Evolutionary conservation across 2,113 vertebrate genomes (phyloP).

Genomic region (Orthonyx spaldingii): DNA sequence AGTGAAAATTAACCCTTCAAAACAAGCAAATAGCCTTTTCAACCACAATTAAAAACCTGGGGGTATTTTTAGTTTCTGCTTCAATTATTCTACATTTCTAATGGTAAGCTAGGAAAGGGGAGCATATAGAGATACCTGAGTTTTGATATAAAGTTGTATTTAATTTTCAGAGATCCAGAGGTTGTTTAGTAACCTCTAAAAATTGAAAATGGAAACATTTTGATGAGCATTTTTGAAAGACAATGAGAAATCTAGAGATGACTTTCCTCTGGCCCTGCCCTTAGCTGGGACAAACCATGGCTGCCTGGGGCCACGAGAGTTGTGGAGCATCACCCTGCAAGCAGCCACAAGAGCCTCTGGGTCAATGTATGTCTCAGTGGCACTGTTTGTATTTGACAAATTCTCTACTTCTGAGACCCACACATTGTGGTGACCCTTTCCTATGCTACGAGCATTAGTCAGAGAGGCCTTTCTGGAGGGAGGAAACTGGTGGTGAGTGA

Average conservation of each 20-base stretch:
- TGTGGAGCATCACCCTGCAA: neutral
- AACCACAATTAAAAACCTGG: neutral
- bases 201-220: neutral
- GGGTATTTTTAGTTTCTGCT: neutral
- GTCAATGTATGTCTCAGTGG: rapidly evolving
- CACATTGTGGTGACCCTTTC: rapidly evolving
- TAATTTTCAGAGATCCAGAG: neutral
- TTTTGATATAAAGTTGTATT: neutral
- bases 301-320: neutral
- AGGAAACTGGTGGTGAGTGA: neutral
- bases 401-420: neutral
- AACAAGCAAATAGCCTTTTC: neutral
- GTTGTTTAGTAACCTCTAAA: neutral
- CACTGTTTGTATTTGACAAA: neutral
- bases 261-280: neutral
- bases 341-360: neutral
- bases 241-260: neutral
- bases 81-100: neutral
- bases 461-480: neutral
- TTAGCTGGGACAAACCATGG: neutral
- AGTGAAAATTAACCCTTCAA: neutral
- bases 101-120: neutral
- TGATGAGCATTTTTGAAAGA: neutral
- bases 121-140: neutral
- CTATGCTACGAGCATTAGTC: neutral